phyloP scores from a whole-genome alignment of 1,140 invertebrate genomes.

The Brachionus calyciflorus region DNA sequence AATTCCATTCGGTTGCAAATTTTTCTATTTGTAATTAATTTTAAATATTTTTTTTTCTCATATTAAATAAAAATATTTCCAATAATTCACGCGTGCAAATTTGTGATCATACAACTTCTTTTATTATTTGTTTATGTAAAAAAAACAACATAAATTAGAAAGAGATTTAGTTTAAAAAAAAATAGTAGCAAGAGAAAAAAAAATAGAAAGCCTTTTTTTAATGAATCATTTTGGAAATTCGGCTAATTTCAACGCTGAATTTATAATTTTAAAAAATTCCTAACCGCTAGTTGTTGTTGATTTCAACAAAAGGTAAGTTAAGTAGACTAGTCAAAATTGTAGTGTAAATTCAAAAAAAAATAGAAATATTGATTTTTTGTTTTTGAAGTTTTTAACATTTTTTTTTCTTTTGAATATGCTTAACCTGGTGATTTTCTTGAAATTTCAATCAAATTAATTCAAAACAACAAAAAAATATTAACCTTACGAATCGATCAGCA shows the following conservation, averaged over 20 bases:
- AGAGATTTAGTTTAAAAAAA: too few relatives aligned
- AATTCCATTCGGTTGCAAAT: too few relatives aligned
- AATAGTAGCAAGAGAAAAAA: too few relatives aligned
- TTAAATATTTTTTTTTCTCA: neutral
- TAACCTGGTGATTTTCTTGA: too few relatives aligned
- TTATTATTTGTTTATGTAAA: constrained; percentile 12
- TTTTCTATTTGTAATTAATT: too few relatives aligned
- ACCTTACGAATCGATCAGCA: too few relatives aligned
- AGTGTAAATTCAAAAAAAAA: too few relatives aligned
- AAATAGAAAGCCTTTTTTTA: too few relatives aligned
- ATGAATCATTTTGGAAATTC: neutral
- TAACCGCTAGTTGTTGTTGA: too few relatives aligned
- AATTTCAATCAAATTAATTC: too few relatives aligned
- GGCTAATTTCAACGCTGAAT: constrained; percentile 17
- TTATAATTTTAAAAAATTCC: constrained; percentile 25
- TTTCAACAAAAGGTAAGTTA: neutral
- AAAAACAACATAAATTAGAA: neutral
- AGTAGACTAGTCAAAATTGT: neutral
- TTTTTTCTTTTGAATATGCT: too few relatives aligned
- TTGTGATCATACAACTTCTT: neutral
- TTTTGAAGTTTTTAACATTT: neutral
- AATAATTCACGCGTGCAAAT: constrained; percentile 30
- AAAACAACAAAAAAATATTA: too few relatives aligned
- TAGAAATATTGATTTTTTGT: constrained; percentile 33
- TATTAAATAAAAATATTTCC: neutral